Conservation (phyloP, 1,140 invertebrate genomes). For the Drosophila burlai region DNA sequence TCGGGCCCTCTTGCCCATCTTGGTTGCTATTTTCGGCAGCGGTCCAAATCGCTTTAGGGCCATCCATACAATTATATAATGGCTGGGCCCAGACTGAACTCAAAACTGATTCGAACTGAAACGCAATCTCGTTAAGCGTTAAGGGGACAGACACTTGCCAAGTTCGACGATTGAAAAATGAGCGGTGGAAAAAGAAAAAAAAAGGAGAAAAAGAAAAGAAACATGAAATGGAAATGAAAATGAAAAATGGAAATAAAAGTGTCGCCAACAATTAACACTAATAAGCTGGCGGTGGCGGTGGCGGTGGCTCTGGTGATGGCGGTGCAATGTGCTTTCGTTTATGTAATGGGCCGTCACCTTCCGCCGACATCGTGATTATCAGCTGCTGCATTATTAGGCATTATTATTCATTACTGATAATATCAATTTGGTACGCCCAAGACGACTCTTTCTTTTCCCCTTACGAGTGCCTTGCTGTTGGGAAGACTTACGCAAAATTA, state of each 20-base stretch:
- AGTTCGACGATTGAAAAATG: conserved; percentile 25
- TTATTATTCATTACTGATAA: conserved; percentile 77
- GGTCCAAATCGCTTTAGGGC: conserved; percentile 34
- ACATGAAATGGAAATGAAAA: conserved; percentile 34
- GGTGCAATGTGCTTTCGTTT: conserved; percentile 65
- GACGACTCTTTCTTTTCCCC: conserved; percentile 27
- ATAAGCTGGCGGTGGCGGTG: conserved; percentile 35
- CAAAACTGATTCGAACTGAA: conserved; percentile 13
- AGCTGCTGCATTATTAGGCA: conserved; percentile 61
- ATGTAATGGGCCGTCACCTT: conserved; percentile 66
- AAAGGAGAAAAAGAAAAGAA: background rate
- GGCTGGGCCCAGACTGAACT: conserved; percentile 20
- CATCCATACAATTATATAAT: conserved; percentile 30
- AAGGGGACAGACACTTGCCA: conserved; percentile 45
- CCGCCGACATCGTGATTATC: conserved; percentile 43
- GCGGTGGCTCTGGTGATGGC: background rate
- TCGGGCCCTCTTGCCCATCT: background rate
- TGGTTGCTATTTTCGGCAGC: conserved; percentile 31
- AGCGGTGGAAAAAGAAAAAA: conserved; percentile 14
- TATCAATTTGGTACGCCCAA: conserved; percentile 60
- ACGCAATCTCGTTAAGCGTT: conserved; percentile 74
- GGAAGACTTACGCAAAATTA: conserved; percentile 33
- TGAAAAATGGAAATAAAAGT: conserved; percentile 39
- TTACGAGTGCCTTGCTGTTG: background rate
- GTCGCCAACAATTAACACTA: conserved; percentile 60